Evolutionary conservation across 2,113 vertebrate genomes (phyloP).

Genomic region (Microcebus lehilahytsara): DNA sequence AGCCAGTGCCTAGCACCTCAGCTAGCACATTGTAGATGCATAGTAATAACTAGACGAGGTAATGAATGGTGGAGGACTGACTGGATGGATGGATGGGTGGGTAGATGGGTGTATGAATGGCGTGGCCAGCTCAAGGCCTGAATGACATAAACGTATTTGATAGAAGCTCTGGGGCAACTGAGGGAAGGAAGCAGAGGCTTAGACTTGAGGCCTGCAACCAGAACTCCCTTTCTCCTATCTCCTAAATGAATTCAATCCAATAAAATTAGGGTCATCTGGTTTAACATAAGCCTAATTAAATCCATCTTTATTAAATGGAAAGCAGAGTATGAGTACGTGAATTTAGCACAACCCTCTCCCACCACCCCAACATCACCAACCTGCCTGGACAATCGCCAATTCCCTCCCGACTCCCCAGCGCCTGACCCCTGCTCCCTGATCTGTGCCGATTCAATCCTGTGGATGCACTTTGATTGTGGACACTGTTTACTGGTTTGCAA

Average conservation of each 20-base stretch:
- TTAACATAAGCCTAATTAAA: not conserved
- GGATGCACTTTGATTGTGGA: not conserved
- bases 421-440: not conserved
- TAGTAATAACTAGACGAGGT: not conserved
- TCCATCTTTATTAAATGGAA: slow-evolving; percentile 11
- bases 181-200: not conserved
- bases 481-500: not conserved
- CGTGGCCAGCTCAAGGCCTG: not conserved
- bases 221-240: not conserved
- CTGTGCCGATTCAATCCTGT: not conserved
- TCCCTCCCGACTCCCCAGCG: not conserved
- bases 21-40: not conserved
- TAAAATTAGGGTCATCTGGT: slow-evolving; percentile 16
- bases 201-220: not conserved
- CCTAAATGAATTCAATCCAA: not conserved
- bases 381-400: not conserved
- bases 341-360: not conserved
- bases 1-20: not conserved
- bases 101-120: not conserved
- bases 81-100: not conserved
- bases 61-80: not conserved
- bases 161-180: not conserved
- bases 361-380: not conserved
- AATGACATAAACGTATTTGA: not conserved
- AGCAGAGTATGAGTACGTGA: not conserved